Evolutionary conservation across 2,888 invertebrate genomes (phyloP).

Genomic region (Linnaemya vulpina): DNA sequence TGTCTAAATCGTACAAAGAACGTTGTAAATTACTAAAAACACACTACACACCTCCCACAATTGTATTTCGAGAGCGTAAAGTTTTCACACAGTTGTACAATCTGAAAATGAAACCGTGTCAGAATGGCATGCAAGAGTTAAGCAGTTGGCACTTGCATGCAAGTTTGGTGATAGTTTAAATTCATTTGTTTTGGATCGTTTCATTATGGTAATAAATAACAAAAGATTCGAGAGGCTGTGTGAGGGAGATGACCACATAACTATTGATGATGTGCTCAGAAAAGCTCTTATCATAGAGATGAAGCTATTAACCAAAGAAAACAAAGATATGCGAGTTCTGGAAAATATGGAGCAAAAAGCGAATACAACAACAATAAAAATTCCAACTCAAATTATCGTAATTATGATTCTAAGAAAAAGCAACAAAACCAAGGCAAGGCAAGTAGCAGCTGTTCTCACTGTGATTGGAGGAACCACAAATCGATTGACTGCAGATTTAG

Average conservation of each 20-base stretch:
- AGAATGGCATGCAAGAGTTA: constrained; percentile 59
- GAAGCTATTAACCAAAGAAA: constrained; percentile 3
- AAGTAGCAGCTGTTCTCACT: not conserved
- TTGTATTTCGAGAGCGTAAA: constrained; percentile 35
- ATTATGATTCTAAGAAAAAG: not conserved
- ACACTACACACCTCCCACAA: constrained; percentile 26
- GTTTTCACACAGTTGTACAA: constrained; percentile 27
- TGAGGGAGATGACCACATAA: constrained; percentile 66
- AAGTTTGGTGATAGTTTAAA: constrained; percentile 63
- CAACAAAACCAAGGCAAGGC: constrained; percentile 1
- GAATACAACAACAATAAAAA: constrained; percentile 5
- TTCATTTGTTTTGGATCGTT: constrained; percentile 47
- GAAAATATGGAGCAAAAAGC: not conserved
- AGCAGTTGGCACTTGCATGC: constrained; percentile 58
- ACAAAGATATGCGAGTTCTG: constrained; percentile 33
- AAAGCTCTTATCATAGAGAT: constrained; percentile 59
- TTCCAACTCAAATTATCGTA: not conserved
- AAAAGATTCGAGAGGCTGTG: constrained; percentile 66
- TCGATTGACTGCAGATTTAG: too few relatives aligned
- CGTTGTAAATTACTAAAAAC: constrained; percentile 22
- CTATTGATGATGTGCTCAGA: constrained; percentile 38
- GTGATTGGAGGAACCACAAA: too few relatives aligned
- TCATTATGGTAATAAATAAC: constrained; percentile 48
- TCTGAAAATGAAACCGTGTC: constrained; percentile 43
- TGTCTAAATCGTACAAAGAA: too few relatives aligned